Evolutionary conservation across 2,888 invertebrate genomes (phyloP), one percentile per base, ranked within the genome.

Genomic region (Hipparchia sbordonii): DNA sequence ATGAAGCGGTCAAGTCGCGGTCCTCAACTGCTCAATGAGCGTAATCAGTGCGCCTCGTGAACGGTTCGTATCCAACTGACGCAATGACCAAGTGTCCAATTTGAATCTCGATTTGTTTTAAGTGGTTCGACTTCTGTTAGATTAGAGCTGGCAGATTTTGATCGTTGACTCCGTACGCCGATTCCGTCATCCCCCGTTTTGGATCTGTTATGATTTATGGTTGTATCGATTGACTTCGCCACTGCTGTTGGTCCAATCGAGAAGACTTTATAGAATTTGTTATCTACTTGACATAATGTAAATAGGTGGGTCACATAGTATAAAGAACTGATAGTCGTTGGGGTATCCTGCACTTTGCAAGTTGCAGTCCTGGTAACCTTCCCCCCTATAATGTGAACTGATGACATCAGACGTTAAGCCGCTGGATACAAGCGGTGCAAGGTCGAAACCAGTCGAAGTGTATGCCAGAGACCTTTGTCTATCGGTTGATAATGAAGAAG

Each of bases 121-220:
- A 92, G 90, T 92, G 92, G 89, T 89, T 86, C 84, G 89, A 90
- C 87, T 91, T 90, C 87, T 87, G 87, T 87, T 89, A 90, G 91
- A 89, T 90, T 89, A 89, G 82, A 71, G 54, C 52, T 66, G 33
- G 71, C 51, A 72, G 72, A 70, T 88, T 84, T 83, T 74, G 74
- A 73, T 76, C 63, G 70, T 74, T 65, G 61, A 59, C 67, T 48
- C 54, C 52, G 9, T 59, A 46, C 59, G 51, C 59, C 23, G 59
- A 68, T 68, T 68, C 68, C 59, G 68, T 68, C 68, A 68, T 51
- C 60, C 48, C 59, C 57, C 59, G 12, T 68, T 68, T 68, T 51
- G 59, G 68, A 68, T 57, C 23, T 57, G 67, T 59, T 7, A 48
- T 68, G 59, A 68, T 68, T 68, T 67, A 45, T 33, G 8, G 3